Conservation (phyloP, 2,888 invertebrate genomes). For the Bugula neritina region DNA sequence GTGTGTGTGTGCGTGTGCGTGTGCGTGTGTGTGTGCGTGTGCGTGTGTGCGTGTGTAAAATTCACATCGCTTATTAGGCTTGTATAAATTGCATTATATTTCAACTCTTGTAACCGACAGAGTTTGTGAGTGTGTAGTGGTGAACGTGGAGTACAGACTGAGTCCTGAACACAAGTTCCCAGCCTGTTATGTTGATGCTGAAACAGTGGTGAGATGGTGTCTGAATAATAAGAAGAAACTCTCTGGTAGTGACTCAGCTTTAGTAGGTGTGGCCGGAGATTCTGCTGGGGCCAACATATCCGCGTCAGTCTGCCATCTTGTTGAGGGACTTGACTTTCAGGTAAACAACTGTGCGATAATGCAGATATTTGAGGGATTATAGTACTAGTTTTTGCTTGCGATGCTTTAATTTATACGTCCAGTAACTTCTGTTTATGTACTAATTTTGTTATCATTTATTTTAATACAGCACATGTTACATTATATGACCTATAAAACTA, state of each 20-base stretch:
- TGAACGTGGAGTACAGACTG: conserved; percentile 46
- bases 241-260: conserved; percentile 40
- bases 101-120: too few species aligned
- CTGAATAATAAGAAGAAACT: conserved; percentile 40
- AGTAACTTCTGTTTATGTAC: too few species aligned
- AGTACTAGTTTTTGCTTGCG: neutral
- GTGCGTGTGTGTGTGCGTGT: neutral
- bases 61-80: neutral
- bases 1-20: too few species aligned
- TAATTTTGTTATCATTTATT: too few species aligned
- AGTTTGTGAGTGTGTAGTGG: conserved; percentile 37
- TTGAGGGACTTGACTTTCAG: conserved; percentile 39
- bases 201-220: conserved; percentile 40
- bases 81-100: neutral
- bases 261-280: conserved; percentile 44
- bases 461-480: too few species aligned
- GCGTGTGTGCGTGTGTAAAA: neutral
- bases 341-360: too few species aligned
- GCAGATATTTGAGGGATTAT: too few species aligned
- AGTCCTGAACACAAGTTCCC: conserved; percentile 46
- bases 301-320: conserved; percentile 41
- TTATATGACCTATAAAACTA: too few species aligned
- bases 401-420: too few species aligned
- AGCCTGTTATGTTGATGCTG: conserved; percentile 43
- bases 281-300: conserved; percentile 45